phyloP scores from a whole-genome alignment of 2,888 invertebrate species.

The Pinctada fucata region DNA sequence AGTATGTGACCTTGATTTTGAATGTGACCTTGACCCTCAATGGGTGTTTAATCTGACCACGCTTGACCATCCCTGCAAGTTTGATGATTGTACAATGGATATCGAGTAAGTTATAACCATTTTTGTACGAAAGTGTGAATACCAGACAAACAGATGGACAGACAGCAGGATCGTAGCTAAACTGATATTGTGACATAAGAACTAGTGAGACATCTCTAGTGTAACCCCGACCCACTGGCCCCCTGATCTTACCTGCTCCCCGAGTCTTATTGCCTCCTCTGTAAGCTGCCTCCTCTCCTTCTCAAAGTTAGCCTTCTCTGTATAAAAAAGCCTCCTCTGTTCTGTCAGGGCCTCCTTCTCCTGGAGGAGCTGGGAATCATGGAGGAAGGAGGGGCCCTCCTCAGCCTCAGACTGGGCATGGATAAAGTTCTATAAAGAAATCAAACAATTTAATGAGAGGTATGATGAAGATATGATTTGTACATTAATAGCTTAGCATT shows the following conservation, averaged over 20 bases:
- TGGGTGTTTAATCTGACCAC: no score
- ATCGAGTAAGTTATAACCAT: no score
- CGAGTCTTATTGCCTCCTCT: conserved; percentile 67
- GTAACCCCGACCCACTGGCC: no score
- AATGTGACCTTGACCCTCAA: no score
- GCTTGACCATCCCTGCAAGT: no score
- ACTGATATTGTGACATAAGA: no score
- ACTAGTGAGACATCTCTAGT: no score
- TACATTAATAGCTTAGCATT: background rate
- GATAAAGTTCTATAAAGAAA: conserved; percentile 60
- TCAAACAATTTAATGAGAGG: background rate
- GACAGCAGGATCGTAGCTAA: no score
- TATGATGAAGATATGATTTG: background rate
- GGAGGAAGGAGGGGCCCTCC: conserved; percentile 61
- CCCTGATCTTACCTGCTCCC: conserved; percentile 61
- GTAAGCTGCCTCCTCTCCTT: conserved; percentile 66
- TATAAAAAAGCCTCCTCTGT: conserved; percentile 63
- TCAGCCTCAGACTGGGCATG: conserved; percentile 59
- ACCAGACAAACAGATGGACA: no score
- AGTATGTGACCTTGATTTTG: no score
- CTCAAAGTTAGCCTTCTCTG: conserved; percentile 71
- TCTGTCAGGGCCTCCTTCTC: conserved; percentile 67
- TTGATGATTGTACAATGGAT: no score
- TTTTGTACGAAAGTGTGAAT: no score
- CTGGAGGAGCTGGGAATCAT: conserved; percentile 63